Evolutionary conservation across 2,797 vertebrate genomes (phyloP), one percentile per base, ranked within the genome.

Genomic region (Threskiornis aethiopicus): DNA sequence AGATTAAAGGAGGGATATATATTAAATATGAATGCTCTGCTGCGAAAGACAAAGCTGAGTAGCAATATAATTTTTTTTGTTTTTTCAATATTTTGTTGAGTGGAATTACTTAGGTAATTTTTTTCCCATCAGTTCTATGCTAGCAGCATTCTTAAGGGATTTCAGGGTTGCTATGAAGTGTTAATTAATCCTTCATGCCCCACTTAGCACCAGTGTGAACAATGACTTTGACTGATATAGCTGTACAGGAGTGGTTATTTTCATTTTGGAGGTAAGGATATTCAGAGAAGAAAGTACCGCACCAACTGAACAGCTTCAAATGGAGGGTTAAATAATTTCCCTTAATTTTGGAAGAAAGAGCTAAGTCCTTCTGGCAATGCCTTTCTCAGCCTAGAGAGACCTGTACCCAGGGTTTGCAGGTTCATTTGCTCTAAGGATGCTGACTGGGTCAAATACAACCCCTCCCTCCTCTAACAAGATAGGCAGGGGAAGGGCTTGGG

Each of bases 401-500:
- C 16, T 15, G 28, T 49, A 61, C 58, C 24, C 18, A 46, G 12
- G 18, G 3, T 62, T 88, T 81, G 42, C 16, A 73, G 28, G 35
- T 77, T 58, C 26, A 31, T 78, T 66, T 54, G 1, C 6, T 79
- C 47, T 42, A 59, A 75, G 20, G 33, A 20, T 80, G 18, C 14
- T 35, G 31, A 47, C 55, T 47, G 31, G 6, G 16, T 58, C 39
- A 70, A 84, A 87, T 18, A 24, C 25, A 80, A 14, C 4, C 29
- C 12, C 10, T 61, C 17, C 4, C 1, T 35, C 44, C 47, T 33
- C 31, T 22, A 67, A 42, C 3, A 82, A 39, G 14, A 24, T 8
- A 37, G 19, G 6, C 10, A 82, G 9, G 3, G 2, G 11, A 79
- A 51, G 11, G 20, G 10, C 22, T 52, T 65, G n/a, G 1, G 0